A percentile compares a stretch with the other conserved stretches of the same genome.
phyloP scores from a whole-genome alignment of 2,113 vertebrate species.

The Xenopus laevis region DNA sequence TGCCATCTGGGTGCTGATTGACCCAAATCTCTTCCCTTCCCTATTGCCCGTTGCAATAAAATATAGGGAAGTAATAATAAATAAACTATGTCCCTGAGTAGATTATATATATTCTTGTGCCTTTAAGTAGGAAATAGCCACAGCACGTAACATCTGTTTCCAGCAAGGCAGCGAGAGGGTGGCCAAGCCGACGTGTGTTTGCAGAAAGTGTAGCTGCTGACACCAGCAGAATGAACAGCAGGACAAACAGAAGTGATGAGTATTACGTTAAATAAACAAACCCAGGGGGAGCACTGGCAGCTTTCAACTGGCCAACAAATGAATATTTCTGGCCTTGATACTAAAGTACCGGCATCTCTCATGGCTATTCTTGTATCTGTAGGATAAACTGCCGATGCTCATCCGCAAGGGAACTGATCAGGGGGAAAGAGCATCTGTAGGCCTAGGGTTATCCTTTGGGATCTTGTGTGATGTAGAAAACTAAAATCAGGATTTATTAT shows the following conservation, averaged over 20 bases:
- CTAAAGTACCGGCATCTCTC: too few relatives aligned
- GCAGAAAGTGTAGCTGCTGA: slow-evolving; percentile 8
- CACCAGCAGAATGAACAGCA: slow-evolving; percentile 9
- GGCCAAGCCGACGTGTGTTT: neutral
- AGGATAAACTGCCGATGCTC: too few relatives aligned
- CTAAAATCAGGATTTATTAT: too few relatives aligned
- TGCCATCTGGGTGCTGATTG: too few relatives aligned
- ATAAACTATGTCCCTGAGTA: neutral
- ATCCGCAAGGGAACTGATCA: too few relatives aligned
- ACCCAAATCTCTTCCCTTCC: too few relatives aligned
- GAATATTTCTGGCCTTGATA: neutral
- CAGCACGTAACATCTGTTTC: neutral
- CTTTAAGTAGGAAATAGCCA: neutral
- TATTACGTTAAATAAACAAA: neutral
- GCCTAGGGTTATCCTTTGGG: too few relatives aligned
- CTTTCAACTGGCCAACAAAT: neutral
- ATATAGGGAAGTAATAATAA: too few relatives aligned
- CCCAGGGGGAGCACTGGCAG: neutral
- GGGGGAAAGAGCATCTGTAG: too few relatives aligned
- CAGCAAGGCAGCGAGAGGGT: neutral
- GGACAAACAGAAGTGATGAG: neutral
- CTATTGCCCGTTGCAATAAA: too few relatives aligned
- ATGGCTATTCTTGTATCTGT: too few relatives aligned
- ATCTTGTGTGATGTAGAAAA: too few relatives aligned
- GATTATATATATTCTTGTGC: neutral